phyloP scores from a whole-genome alignment of 1,140 invertebrate genomes.

The Drosophila ercepeae region DNA sequence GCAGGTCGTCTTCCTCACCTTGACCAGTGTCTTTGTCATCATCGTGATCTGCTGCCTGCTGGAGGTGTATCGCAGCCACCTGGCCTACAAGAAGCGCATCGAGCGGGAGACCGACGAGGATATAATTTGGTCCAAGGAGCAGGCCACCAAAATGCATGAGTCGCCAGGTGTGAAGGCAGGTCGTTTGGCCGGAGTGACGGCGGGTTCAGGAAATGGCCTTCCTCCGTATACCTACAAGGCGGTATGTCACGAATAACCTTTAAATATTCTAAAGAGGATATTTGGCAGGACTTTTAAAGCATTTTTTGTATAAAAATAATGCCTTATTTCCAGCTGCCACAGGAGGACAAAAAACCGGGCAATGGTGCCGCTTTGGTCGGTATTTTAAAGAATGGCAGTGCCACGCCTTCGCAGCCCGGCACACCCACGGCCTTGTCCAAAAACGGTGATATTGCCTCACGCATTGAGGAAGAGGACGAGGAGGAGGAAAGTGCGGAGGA shows the following conservation, averaged over 20 bases:
- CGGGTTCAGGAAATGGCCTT: constrained; percentile 32
- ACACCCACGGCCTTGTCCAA: constrained; percentile 55
- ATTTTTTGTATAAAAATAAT: no score
- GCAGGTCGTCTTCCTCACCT: constrained; percentile 89
- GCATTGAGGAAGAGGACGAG: constrained; percentile 71
- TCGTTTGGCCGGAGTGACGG: not conserved
- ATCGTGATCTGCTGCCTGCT: constrained; percentile 87
- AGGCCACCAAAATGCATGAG: constrained; percentile 87
- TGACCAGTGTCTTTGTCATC: constrained; percentile 88
- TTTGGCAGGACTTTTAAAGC: no score
- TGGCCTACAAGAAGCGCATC: constrained; percentile 87
- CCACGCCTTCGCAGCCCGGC: constrained; percentile 40
- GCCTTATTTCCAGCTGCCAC: constrained; percentile 64
- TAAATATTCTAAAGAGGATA: no score
- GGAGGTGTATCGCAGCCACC: constrained; percentile 87
- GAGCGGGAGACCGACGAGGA: constrained; percentile 89
- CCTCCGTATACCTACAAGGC: constrained; percentile 79
- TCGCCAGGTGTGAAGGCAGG: constrained; percentile 83
- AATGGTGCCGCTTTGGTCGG: constrained; percentile 78
- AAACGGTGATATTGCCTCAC: constrained; percentile 70
- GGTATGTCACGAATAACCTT: constrained; percentile 60
- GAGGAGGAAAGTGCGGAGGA: constrained; percentile 47
- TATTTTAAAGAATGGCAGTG: constrained; percentile 81
- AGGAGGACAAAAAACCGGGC: constrained; percentile 78
- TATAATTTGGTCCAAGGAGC: constrained; percentile 88